A percentile compares a stretch with the other conserved stretches of the same genome.
These are phyloP conservation scores for Hirundichthys speculiger DNA, from an alignment of 2,113 vertebrate genomes.

Conservation along the genomic window DNA sequence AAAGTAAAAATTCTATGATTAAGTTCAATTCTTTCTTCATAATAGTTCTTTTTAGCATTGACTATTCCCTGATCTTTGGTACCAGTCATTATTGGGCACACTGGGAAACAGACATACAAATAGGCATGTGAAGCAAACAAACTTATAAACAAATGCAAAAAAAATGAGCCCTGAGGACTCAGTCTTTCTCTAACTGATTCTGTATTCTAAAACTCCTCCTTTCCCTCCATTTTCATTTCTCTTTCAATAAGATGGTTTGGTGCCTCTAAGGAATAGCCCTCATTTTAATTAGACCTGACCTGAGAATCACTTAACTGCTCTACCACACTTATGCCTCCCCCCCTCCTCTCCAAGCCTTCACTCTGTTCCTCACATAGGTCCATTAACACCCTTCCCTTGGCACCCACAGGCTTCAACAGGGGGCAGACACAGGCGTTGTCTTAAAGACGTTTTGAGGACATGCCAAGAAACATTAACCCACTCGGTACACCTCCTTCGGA, in stretches of 20 bases:
- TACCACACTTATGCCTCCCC: conserved; percentile 58
- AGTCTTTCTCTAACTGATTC: conserved; percentile 58
- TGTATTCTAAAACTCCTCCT: conserved; percentile 57
- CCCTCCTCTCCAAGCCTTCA: conserved; percentile 59
- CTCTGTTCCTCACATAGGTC: conserved; percentile 77
- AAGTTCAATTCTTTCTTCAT: conserved; percentile 26
- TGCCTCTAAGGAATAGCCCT: conserved; percentile 77
- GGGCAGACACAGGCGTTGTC: conserved; percentile 67
- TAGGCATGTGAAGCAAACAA: conserved; percentile 55
- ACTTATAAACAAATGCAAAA: conserved; percentile 54
- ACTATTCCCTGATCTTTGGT: conserved; percentile 39
- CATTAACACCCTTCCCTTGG: conserved; percentile 81
- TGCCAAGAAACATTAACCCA: conserved; percentile 78
- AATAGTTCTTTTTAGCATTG: conserved; percentile 26
- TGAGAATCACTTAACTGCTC: conserved; percentile 81
- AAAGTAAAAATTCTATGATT: conserved; percentile 46
- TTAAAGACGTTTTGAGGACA: conserved; percentile 78
- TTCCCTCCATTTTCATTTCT: conserved; percentile 65
- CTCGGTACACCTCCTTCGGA: conserved; percentile 63
- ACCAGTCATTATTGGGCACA: conserved; percentile 38
- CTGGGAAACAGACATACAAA: conserved; percentile 43
- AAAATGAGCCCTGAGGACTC: conserved; percentile 50
- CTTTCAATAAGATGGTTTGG: conserved; percentile 68
- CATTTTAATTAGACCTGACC: conserved; percentile 83
- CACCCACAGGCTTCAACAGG: conserved; percentile 73